A percentile compares a stretch with the other conserved stretches of the same genome.
Evolutionary conservation across 2,888 invertebrate genomes (phyloP).

Genomic region (Tricholauxania praeusta): DNA sequence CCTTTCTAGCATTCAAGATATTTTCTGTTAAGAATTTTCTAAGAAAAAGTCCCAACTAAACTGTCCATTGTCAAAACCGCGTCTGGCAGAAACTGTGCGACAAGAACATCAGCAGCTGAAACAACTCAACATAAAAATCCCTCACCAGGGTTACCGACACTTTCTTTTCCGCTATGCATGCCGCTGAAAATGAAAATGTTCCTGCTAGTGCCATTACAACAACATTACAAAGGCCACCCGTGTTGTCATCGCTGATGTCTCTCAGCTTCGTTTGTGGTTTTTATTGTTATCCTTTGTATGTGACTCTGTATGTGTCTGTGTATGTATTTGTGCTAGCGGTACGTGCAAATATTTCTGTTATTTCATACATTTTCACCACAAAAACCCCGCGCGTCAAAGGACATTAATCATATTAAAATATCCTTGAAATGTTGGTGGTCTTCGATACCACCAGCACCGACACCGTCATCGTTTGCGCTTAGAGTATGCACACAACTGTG

Average conservation of each 20-base stretch:
- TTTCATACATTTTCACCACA: conserved; percentile 24
- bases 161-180: too few species aligned
- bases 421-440: not conserved
- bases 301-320: not conserved
- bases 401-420: conserved; percentile 27
- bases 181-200: conserved; percentile 9
- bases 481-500: not conserved
- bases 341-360: conserved; percentile 22
- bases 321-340: not conserved
- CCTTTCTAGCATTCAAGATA: too few species aligned
- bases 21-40: too few species aligned
- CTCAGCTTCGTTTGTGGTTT: not conserved
- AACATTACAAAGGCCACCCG: conserved; percentile 16
- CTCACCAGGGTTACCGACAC: conserved; percentile 4
- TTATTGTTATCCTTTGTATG: not conserved
- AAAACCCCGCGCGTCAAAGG: conserved; percentile 22
- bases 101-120: not conserved
- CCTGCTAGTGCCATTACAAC: conserved; percentile 1
- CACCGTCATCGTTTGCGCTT: not conserved
- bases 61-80: conserved; percentile 15
- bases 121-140: not conserved
- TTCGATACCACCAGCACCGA: too few species aligned
- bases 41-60: too few species aligned
- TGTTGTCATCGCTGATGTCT: conserved; percentile 13
- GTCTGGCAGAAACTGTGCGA: not conserved